Evolutionary conservation across 2,888 invertebrate species (phyloP), one percentile per base, ranked within the genome.

Genomic region (Spodoptera littoralis): DNA sequence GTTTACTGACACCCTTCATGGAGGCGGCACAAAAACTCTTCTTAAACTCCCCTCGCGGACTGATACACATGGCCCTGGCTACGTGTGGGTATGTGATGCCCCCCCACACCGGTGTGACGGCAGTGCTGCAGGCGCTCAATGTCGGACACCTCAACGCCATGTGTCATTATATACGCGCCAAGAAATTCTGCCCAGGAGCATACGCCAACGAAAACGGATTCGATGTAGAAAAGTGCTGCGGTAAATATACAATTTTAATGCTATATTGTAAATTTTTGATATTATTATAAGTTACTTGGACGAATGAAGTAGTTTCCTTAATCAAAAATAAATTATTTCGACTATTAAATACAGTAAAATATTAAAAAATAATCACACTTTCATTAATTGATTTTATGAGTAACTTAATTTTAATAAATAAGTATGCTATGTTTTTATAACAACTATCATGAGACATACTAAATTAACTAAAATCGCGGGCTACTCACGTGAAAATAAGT

Each of bases 81-180:
- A 0, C 65, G 0, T 46, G 65, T 2, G 44, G 62, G 6, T 81
- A 73, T 69, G 0, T 73, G 0, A 57, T 81, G 56, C 82, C 91
- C 1, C 86, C 90, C 0, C 90, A 90, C 76, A 68, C 88, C 0
- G 11, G 87, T 60, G 76, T 77, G 0, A 22, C 63, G 12, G 87
- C 82, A 0, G 61, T 78, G 2, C 44, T 77, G 1, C 66, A 68
- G 44, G 49, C 77, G 22, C 72, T 70, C 0, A 5, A 60, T 6
- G 69, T 79, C 11, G 90, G 88, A 0, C 46, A 83, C 0, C 1
- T 74, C 18, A 91, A 92, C 81, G 87, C 88, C 0, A 55, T 65
- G 62, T 91, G 92, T 65, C 0, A 4, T 9, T 36, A 9, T 6
- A 8, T 36, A 0, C 67, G 85, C 8, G 82, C 87, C 53, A 41